Conservation (phyloP, 2,797 vertebrate species). For the Falco peregrinus region DNA sequence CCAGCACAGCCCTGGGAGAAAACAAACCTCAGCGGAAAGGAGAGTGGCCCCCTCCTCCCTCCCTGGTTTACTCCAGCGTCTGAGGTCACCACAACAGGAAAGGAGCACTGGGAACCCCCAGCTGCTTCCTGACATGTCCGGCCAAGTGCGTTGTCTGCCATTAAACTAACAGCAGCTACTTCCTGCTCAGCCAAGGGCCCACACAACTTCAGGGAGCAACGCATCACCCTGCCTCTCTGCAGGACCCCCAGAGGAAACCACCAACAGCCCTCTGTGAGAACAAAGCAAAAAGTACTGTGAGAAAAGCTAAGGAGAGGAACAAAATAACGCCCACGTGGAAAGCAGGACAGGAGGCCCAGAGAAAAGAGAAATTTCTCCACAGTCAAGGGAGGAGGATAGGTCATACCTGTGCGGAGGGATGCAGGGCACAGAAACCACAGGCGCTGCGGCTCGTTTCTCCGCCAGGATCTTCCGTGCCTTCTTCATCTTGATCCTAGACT, state of each 20-base stretch:
- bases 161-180: neutral
- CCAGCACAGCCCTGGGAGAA: neutral
- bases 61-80: neutral
- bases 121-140: neutral
- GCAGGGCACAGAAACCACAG: conserved; percentile 96
- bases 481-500: conserved; percentile 98
- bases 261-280: neutral
- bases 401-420: conserved; percentile 95
- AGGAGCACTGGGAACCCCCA: conserved; percentile 22
- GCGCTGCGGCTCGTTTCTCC: conserved; percentile 94
- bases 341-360: fast-evolving
- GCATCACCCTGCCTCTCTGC: neutral
- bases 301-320: neutral
- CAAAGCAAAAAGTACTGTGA: neutral
- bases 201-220: neutral
- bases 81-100: conserved; percentile 30
- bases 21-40: neutral
- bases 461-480: conserved; percentile 96
- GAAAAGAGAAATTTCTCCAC: neutral
- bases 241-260: neutral
- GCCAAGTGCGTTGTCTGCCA: neutral
- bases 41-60: neutral
- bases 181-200: neutral
- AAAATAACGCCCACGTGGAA: neutral
- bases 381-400: fast-evolving